phyloP scores from a whole-genome alignment of 2,888 invertebrate species.

The Tholera decimalis region DNA sequence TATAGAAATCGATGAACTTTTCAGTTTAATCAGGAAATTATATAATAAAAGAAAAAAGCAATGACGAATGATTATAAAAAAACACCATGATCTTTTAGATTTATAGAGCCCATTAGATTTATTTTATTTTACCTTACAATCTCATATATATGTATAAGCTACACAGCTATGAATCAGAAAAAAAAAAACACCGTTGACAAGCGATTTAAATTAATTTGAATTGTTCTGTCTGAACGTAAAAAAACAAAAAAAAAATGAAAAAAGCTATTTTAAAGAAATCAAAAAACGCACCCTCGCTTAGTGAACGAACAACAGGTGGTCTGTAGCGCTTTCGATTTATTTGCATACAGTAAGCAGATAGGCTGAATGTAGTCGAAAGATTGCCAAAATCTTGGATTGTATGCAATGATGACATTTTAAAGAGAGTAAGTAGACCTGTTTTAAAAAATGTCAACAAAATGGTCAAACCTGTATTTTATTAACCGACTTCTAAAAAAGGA shows the following conservation, averaged over 20 bases:
- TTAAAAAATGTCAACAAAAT: too few species aligned
- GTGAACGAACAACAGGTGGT: constrained; percentile 61
- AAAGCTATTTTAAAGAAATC: neutral
- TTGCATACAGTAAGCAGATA: constrained; percentile 75
- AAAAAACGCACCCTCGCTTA: constrained; percentile 67
- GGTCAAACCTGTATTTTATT: too few species aligned
- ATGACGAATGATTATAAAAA: too few species aligned
- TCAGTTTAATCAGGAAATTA: neutral
- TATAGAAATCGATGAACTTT: neutral
- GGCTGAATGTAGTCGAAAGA: constrained; percentile 26
- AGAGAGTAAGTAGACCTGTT: too few species aligned
- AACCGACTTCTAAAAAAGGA: too few species aligned
- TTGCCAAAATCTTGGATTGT: constrained; percentile 10
- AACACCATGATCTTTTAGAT: too few species aligned
- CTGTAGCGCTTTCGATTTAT: constrained; percentile 86
- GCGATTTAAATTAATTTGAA: neutral
- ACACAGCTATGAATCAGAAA: too few species aligned
- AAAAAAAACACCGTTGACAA: too few species aligned
- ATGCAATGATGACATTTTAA: neutral
- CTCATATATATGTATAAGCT: too few species aligned
- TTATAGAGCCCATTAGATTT: too few species aligned
- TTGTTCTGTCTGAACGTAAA: neutral
- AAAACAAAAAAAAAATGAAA: neutral
- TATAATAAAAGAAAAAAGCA: neutral
- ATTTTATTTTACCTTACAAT: too few species aligned